Percentiles rank a stretch among this genome's conserved stretches.
Conservation (phyloP, 2,113 vertebrate species). For the Perccottus glenii region DNA sequence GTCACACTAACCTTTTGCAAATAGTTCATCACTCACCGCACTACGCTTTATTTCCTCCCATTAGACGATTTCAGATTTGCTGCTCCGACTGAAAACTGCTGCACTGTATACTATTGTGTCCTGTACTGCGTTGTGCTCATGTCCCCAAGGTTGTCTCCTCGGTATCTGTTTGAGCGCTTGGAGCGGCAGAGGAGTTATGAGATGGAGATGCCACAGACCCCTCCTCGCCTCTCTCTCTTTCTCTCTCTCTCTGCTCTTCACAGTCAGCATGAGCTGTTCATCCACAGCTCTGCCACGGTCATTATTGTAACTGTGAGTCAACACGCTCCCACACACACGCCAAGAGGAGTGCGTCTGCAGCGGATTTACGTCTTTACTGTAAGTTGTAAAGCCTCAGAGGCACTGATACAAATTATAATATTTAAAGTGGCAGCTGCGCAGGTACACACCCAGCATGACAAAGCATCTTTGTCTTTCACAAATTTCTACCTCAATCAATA, state of each 20-base stretch:
- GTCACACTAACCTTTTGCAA: slow-evolving; percentile 52
- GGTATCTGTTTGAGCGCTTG: slow-evolving; percentile 17
- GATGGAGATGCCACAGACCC: slow-evolving; percentile 56
- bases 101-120: background rate
- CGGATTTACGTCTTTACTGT: slow-evolving; percentile 4
- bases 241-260: slow-evolving; percentile 34
- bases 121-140: slow-evolving; percentile 7
- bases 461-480: slow-evolving; percentile 28
- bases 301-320: slow-evolving; percentile 67
- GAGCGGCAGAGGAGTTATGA: slow-evolving; percentile 48
- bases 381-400: background rate
- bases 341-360: background rate
- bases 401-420: background rate
- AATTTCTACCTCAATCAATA: slow-evolving; percentile 4
- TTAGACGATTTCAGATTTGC: slow-evolving; percentile 3
- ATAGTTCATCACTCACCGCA: slow-evolving; percentile 15
- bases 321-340: slow-evolving; percentile 9
- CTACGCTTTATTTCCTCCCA: slow-evolving; percentile 26
- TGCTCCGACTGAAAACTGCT: background rate
- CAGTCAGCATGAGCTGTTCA: slow-evolving; percentile 55
- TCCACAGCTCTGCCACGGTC: slow-evolving; percentile 43
- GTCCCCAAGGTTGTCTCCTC: slow-evolving; percentile 28
- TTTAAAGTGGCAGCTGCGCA: background rate
- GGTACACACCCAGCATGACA: slow-evolving; percentile 47
- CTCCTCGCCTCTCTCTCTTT: slow-evolving; percentile 17